Conservation (phyloP, 2,113 vertebrate genomes). For the Pedetes capensis region DNA sequence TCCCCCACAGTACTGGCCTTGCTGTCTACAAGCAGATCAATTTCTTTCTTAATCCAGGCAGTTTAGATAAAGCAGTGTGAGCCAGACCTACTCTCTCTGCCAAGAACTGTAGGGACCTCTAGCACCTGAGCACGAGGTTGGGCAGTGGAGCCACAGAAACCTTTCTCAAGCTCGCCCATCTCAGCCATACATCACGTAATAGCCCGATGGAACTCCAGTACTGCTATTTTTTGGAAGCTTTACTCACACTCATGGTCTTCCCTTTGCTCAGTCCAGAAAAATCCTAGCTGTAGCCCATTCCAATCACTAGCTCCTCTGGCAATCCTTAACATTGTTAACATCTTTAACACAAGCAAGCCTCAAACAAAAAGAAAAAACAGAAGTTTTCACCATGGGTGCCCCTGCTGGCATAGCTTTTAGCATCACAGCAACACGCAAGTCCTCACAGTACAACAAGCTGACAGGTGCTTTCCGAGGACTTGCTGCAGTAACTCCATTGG, state of each 20-base stretch:
- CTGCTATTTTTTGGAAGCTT: neutral
- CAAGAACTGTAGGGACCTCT: neutral
- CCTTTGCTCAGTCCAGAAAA: neutral
- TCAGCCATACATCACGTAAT: neutral
- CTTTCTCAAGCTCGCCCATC: neutral
- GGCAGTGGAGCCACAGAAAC: rapidly evolving
- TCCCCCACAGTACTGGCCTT: neutral
- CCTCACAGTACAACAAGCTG: no score
- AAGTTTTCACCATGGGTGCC: no score
- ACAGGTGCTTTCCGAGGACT: neutral
- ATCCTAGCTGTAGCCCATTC: neutral
- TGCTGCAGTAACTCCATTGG: neutral
- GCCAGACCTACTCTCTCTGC: neutral
- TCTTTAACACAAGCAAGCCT: no score
- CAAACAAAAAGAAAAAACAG: no score
- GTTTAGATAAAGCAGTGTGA: neutral
- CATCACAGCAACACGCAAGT: no score
- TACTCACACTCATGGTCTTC: neutral
- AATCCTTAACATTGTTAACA: neutral
- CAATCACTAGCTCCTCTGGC: neutral
- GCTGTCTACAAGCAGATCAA: neutral
- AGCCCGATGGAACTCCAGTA: neutral
- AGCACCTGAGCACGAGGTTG: neutral
- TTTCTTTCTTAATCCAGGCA: neutral
- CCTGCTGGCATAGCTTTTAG: no score